Conservation (phyloP, 2,888 invertebrate species). For the Trilocha varians region DNA sequence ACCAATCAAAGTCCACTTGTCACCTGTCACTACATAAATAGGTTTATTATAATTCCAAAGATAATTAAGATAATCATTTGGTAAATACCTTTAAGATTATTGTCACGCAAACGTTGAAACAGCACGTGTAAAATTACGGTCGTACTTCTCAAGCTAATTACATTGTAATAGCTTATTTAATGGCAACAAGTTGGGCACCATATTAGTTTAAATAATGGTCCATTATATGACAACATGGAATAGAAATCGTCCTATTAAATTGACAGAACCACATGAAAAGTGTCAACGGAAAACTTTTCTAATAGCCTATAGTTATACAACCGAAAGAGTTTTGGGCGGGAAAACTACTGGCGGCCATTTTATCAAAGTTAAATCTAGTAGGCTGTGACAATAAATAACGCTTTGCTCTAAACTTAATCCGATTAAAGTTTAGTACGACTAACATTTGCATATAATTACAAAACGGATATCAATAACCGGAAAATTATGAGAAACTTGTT, state of each 20-base stretch:
- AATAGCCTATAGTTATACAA: too few species aligned
- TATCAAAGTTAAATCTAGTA: too few species aligned
- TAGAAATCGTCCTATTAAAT: neutral
- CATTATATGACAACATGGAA: neutral
- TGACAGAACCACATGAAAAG: too few species aligned
- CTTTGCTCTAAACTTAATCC: too few species aligned
- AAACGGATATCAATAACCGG: slow-evolving; percentile 12
- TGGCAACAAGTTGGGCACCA: neutral
- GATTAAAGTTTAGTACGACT: too few species aligned
- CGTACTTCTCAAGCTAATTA: slow-evolving; percentile 1
- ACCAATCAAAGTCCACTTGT: neutral
- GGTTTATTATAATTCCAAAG: neutral
- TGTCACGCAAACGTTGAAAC: neutral
- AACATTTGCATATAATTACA: too few species aligned
- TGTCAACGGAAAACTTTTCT: too few species aligned
- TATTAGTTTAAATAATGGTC: neutral
- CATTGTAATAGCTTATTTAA: slow-evolving; percentile 3
- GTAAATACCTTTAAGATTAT: neutral
- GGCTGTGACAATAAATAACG: too few species aligned
- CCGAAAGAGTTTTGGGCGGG: too few species aligned
- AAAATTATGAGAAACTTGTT: too few species aligned
- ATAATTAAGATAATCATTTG: neutral
- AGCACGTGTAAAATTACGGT: slow-evolving; percentile 8
- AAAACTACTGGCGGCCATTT: too few species aligned
- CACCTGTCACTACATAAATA: neutral